These are phyloP conservation scores for Criorhina ranunculi DNA, from an alignment of 2,888 invertebrate genomes.

Conservation along the genomic window DNA sequence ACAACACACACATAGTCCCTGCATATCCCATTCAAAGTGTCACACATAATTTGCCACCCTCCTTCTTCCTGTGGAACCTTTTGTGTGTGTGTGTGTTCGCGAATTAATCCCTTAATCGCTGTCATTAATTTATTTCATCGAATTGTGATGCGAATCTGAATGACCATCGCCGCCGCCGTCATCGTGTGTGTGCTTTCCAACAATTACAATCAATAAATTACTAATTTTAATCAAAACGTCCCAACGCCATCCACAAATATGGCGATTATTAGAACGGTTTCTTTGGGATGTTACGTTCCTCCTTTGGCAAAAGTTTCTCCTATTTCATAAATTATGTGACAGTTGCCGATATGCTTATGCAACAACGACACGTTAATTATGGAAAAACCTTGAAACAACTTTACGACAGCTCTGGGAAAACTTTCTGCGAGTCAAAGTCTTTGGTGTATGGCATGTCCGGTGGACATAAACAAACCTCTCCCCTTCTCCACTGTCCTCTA, in stretches of 20 bases:
- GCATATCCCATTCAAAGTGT: slow-evolving; percentile 23
- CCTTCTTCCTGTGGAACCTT: not conserved
- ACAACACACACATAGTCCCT: no score
- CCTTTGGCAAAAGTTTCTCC: not conserved
- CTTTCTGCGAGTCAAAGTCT: slow-evolving; percentile 17
- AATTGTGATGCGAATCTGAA: slow-evolving; percentile 70
- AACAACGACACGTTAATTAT: slow-evolving; percentile 36
- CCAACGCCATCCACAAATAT: not conserved
- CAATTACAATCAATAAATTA: slow-evolving; percentile 70
- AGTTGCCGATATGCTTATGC: slow-evolving; percentile 29
- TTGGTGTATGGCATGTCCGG: slow-evolving; percentile 59
- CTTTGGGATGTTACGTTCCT: not conserved
- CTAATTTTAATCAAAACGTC: slow-evolving; percentile 65
- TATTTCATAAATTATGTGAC: slow-evolving; percentile 56
- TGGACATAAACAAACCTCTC: slow-evolving; percentile 48
- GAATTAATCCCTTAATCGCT: slow-evolving; percentile 64
- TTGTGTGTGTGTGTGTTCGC: slow-evolving; percentile 18
- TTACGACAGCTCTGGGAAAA: slow-evolving; percentile 61
- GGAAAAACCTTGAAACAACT: slow-evolving; percentile 43
- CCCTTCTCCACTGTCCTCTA: slow-evolving; percentile 5
- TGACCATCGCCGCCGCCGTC: not conserved
- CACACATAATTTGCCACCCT: slow-evolving; percentile 19
- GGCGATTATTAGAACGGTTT: slow-evolving; percentile 12
- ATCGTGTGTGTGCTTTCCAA: slow-evolving; percentile 24
- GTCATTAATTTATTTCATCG: slow-evolving; percentile 72